Evolutionary conservation across 1,140 invertebrate genomes (phyloP), one percentile per base, ranked within the genome.

Genomic region (Hormaphis cornu): DNA sequence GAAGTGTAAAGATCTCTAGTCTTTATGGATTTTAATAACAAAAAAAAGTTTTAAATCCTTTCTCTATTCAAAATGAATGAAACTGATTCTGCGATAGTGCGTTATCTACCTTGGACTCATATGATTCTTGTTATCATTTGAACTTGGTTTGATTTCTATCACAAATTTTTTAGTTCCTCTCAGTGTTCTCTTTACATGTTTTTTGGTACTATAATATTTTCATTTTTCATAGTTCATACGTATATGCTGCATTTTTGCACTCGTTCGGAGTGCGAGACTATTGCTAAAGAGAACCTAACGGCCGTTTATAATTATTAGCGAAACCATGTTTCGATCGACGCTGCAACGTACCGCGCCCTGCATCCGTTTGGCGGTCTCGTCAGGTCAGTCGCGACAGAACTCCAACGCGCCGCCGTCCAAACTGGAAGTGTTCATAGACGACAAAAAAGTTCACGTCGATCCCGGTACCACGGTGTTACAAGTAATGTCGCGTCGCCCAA

Each of bases 361-460:
- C 33, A 20, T 46, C 50, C 61, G 61, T 48, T 66, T 66, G 20
- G 42, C 35, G 1, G 18, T 48, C 20, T n/a, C 61, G 8, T 20
- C 61, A 10, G 42, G 42, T 0, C 61, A 66, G 24, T 48, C 5
- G 22, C 61, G 61, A 14, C 44, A n/a, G n/a, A 33, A 66, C 35
- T 66, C 61, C 16, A 66, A 66, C 24, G 59, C 59, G 20, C 30
- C 58, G 20, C 69, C 52, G 33, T 70, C 52, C 14, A 40, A 70
- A 76, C 83, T 99, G 63, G 97, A 99, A 83, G 89, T 99, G 14
- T 99, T 97, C 80, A 92, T 99, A 74, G 93, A 99, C 85, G 96
- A 97, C 77, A 93, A 96, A 78, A 86, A 87, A 73, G 95, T 99
- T 5, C 80, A 89, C 74, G 96, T 98, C 56, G 87, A 90, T 69